These are phyloP conservation scores for Chaetodon trifascialis DNA, from an alignment of 2,113 vertebrate genomes.

Conservation along the genomic window DNA sequence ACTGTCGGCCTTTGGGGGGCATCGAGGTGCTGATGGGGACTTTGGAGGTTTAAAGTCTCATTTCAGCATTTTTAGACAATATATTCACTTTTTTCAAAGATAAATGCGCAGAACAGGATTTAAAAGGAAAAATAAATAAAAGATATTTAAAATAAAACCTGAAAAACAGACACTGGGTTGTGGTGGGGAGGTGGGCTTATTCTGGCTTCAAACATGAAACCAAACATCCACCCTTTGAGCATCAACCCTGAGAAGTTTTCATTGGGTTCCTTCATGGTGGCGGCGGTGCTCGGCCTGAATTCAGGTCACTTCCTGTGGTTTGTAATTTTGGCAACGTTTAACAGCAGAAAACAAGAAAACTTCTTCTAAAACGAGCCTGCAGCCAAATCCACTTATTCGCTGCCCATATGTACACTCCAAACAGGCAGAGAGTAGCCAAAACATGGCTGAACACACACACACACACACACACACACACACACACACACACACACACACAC, in stretches of 20 bases:
- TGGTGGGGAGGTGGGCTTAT: too few relatives aligned
- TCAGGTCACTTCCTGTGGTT: not conserved
- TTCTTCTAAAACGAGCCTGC: not conserved
- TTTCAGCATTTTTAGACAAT: not conserved
- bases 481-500: not conserved
- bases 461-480: slow-evolving; percentile 5
- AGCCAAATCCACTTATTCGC: slow-evolving; percentile 29
- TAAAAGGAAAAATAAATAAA: too few relatives aligned
- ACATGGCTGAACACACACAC: slow-evolving; percentile 5
- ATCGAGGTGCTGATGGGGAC: not conserved
- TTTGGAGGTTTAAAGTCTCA: not conserved
- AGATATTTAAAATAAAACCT: too few relatives aligned
- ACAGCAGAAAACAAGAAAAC: slow-evolving; percentile 21
- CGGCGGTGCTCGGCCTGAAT: not conserved
- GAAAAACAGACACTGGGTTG: too few relatives aligned
- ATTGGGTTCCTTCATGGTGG: not conserved
- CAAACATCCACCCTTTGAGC: too few relatives aligned
- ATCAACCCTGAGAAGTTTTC: not conserved
- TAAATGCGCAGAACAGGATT: too few relatives aligned
- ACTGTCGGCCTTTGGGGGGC: not conserved
- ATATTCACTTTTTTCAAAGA: too few relatives aligned
- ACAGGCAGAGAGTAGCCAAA: slow-evolving; percentile 21
- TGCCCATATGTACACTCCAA: slow-evolving; percentile 18
- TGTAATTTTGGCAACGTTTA: not conserved
- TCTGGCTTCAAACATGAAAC: too few relatives aligned